Evolutionary conservation across 1,140 invertebrate species (phyloP).

Genomic region (Ephestia elutella): DNA sequence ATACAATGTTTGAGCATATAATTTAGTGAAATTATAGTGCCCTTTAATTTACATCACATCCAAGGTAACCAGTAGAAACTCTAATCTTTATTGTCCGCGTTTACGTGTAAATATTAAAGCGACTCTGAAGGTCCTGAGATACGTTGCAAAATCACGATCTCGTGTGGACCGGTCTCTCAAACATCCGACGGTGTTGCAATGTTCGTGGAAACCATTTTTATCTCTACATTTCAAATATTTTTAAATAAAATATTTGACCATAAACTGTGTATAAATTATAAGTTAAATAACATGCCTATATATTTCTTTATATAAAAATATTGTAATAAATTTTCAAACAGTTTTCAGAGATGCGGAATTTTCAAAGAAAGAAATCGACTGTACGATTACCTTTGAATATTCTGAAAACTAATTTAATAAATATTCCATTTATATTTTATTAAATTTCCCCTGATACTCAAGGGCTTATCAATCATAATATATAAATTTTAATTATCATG

Average conservation of each 20-base stretch:
- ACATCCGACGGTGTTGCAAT: neutral
- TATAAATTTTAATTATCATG: neutral
- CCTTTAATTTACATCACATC: neutral
- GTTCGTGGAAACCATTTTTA: neutral
- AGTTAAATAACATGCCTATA: no score
- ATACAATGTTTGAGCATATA: neutral
- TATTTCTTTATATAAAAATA: no score
- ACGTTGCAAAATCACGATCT: conserved; percentile 32
- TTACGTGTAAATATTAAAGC: conserved; percentile 33
- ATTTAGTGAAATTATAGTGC: neutral
- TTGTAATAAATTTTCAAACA: no score
- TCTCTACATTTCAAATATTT: neutral
- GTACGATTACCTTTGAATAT: no score
- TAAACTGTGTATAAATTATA: no score
- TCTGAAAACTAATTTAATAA: no score
- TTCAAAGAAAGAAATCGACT: no score
- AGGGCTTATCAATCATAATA: no score
- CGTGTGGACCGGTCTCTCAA: conserved; percentile 20
- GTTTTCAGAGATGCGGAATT: no score
- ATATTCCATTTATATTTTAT: no score
- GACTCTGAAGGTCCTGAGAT: conserved; percentile 22
- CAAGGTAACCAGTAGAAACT: neutral
- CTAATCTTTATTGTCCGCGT: conserved; percentile 2
- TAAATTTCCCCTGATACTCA: no score
- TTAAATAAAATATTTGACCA: neutral